Conservation (phyloP, 2,888 invertebrate species). For the Polydesmus complanatus region DNA sequence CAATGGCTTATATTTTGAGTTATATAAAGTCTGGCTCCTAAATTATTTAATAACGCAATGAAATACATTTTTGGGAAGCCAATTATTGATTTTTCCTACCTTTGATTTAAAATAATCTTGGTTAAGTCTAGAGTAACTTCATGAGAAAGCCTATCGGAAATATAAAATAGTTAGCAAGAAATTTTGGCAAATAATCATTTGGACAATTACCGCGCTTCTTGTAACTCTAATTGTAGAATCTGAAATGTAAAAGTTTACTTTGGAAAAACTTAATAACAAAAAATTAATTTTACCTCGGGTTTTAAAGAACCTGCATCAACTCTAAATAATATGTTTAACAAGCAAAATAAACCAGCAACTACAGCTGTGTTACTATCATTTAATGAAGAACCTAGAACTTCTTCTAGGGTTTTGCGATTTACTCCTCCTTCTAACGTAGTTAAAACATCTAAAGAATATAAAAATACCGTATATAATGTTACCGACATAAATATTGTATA, state of each 20-base stretch:
- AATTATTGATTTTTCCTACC: not conserved
- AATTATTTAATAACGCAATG: not conserved
- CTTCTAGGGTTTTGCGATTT: not conserved
- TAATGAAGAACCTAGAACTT: not conserved
- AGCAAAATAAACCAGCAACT: not conserved
- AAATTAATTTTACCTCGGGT: not conserved
- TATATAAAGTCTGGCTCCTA: not conserved
- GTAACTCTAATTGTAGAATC: slow-evolving; percentile 1
- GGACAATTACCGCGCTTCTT: slow-evolving; percentile 1
- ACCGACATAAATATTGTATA: not conserved
- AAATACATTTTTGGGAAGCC: not conserved
- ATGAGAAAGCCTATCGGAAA: not conserved
- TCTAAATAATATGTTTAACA: not conserved
- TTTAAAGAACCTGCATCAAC: not conserved
- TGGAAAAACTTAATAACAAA: too few species aligned
- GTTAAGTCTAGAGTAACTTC: slow-evolving; percentile 2
- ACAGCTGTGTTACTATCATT: not conserved
- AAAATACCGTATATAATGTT: not conserved
- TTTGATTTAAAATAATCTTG: not conserved
- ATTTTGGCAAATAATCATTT: not conserved
- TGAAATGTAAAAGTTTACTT: too few species aligned
- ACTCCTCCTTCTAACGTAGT: not conserved
- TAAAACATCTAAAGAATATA: not conserved
- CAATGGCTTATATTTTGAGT: not conserved
- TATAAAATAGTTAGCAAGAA: not conserved